These are phyloP conservation scores for Geodia barretti DNA, from an alignment of 37 sponge, comb jelly and placozoan genomes.

Conservation along the genomic window DNA sequence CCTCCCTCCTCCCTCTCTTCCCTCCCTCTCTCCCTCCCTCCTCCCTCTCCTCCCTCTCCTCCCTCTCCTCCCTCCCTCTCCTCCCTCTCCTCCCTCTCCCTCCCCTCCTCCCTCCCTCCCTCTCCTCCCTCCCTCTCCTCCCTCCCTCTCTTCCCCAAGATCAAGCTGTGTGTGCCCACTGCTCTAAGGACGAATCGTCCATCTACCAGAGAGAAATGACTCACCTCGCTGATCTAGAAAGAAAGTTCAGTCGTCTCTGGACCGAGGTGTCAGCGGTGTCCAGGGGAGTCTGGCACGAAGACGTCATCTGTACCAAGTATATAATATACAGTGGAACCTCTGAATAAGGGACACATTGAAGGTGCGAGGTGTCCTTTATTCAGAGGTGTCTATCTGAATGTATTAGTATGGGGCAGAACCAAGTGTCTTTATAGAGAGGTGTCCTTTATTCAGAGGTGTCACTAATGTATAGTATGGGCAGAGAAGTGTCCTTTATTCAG, in stretches of 20 bases:
- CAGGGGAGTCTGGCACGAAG: constrained; percentile 94
- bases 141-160: constrained; percentile 26
- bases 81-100: background rate
- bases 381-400: too few species aligned
- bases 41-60: background rate
- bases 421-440: too few species aligned
- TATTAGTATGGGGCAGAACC: too few species aligned
- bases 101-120: background rate
- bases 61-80: background rate
- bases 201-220: constrained; percentile 87
- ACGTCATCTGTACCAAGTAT: constrained; percentile 97
- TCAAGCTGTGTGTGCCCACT: constrained; percentile 73
- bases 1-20: background rate
- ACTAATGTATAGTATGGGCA: too few species aligned
- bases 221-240: constrained; percentile 80
- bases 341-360: too few species aligned
- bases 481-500: too few species aligned
- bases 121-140: background rate
- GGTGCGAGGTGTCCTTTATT: too few species aligned
- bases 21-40: background rate
- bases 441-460: too few species aligned
- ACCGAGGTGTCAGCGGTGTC: constrained; percentile 97
- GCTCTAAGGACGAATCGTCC: constrained; percentile 31
- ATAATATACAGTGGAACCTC: background rate
- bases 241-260: constrained; percentile 95